Evolutionary conservation across 2,888 invertebrate genomes (phyloP), one percentile per base, ranked within the genome.

Genomic region (Apodemia hepburni): DNA sequence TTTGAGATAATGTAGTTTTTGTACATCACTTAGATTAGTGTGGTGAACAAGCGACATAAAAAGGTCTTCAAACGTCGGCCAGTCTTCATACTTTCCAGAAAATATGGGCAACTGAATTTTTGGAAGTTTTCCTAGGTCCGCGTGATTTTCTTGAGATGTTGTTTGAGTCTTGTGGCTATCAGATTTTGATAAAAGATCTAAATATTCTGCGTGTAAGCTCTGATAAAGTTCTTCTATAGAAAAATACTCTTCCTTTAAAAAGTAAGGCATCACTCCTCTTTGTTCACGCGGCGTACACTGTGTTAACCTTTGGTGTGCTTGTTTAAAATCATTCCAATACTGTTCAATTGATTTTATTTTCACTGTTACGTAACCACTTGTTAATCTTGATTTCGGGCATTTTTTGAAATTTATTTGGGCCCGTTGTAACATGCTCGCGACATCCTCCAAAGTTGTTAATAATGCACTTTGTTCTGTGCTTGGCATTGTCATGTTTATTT

Each of bases 181-280:
- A 47, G 47, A 17, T 8, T 47, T 17, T 47, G 17, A 47, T 47
- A 47, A 47, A 2, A 47, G 17, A 47, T 61, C 57, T 45, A 8
- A 67, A 17, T 35, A 66, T 15, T 38, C 38, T 3, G 17, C 15
- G 69, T 15, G 66, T 58, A n/a, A 15, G 15, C 17, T 17, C 8
- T 17, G 17, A 47, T 47, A 17, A 17, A 17, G 47, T n/a, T 73
- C 69, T 67, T 70, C 68, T 6, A 42, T 17, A 0, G 33, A 29
- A 54, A 42, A 66, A 62, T 64, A 72, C 27, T 71, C 68, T 62
- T 70, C 69, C 17, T 69, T 69, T 5, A 67, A 47, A 61, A 71
- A 72, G 15, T 71, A 72, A 1, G 64, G 61, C 29, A 69, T 49
- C 7, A 59, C 35, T 15, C 60, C 61, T 5, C 67, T 38, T 18